A percentile compares a stretch with the other conserved stretches of the same genome.
Evolutionary conservation across 2,113 vertebrate species (phyloP).

Genomic region (Myocastor coypus): DNA sequence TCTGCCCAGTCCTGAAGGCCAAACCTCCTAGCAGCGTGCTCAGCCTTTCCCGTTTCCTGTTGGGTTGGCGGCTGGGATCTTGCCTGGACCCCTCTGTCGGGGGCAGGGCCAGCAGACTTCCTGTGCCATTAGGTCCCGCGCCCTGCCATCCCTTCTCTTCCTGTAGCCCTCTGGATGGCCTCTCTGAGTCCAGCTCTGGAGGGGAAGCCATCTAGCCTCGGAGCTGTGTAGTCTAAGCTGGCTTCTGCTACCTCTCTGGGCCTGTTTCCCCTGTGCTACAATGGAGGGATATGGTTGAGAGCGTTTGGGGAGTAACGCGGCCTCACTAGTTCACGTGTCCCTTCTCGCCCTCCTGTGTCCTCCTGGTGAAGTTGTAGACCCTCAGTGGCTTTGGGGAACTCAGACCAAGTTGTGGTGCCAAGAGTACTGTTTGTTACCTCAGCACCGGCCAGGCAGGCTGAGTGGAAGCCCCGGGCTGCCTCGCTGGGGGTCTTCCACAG

Average conservation of each 20-base stretch:
- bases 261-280: neutral
- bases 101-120: slow-evolving; percentile 27
- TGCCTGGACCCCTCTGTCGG: neutral
- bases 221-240: neutral
- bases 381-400: neutral
- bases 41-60: slow-evolving; percentile 24
- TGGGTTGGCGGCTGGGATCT: neutral
- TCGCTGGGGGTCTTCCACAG: neutral
- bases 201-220: neutral
- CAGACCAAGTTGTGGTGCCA: neutral
- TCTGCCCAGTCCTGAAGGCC: neutral
- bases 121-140: neutral
- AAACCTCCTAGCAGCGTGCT: neutral
- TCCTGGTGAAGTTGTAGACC: neutral
- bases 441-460: neutral
- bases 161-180: neutral
- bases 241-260: neutral
- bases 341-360: neutral
- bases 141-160: neutral
- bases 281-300: neutral
- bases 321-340: neutral
- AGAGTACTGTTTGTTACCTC: neutral
- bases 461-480: neutral
- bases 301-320: neutral
- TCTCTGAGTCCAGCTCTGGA: neutral